Evolutionary conservation across 2,797 vertebrate genomes (phyloP), one percentile per base, ranked within the genome.

Genomic region (Scyliorhinus canicula): DNA sequence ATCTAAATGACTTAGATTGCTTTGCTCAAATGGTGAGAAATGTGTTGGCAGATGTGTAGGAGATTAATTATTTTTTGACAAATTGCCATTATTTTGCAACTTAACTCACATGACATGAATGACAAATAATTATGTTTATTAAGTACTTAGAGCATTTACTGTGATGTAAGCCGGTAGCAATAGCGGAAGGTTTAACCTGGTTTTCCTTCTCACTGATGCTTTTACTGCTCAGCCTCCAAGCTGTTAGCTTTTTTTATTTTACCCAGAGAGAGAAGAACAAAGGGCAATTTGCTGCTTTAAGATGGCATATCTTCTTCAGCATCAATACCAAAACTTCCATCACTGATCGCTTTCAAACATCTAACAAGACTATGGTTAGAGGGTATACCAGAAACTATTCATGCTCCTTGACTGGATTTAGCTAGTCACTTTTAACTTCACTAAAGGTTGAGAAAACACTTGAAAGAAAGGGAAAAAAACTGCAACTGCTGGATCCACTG

Each of bases 31-130:
- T 6, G 52, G 26, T 60, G 14, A 91, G 28, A 40, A 26, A 91
- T 47, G 5, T 8, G 60, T 3, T 40, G 2, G 88, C n/a, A 9
- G 60, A 65, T 63, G 57, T 91, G 57, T 44, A 57, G 88, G 24
- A 91, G n/a, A 91, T 65, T 91, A 44, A 90, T 57, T 90, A n/a
- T 60, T 90, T 90, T 90, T 55, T n/a, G 31, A 90, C 52, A 88
- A 88, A 21, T 60, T n/a, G 63, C 3, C 40, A 5, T 69, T 69
- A 69, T 16, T 93, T 93, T 28, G 28, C 50, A 69, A 28, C 28
- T 31, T 47, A 44, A 93, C n/a, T 50, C 63, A 21, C 28, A 6
- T 44, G 4, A 31, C 9, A 31, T 26, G 19, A 67, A 28, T 69
- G 9, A 60, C 44, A 50, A 28, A 50, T 93, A 47, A 44, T 93